These are phyloP conservation scores for Ceratothoa steindachneri DNA, from an alignment of 2,888 invertebrate genomes.

Conservation along the genomic window DNA sequence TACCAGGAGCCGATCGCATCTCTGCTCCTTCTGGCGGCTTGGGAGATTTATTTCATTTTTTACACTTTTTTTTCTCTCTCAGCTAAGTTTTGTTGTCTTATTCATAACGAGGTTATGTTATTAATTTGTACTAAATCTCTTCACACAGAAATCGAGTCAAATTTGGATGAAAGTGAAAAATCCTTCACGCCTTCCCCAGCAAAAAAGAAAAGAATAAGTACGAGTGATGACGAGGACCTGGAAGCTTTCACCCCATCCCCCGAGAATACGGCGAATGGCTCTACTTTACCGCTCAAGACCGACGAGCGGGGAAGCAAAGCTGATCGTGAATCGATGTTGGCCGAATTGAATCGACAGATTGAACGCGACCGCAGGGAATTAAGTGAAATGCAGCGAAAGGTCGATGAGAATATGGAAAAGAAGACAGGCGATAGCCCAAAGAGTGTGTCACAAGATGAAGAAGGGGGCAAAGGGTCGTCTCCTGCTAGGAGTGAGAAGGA, in stretches of 20 bases:
- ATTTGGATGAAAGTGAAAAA: too few relatives aligned
- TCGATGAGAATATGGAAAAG: conserved; percentile 30
- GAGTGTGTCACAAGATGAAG: conserved; percentile 25
- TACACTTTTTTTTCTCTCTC: too few relatives aligned
- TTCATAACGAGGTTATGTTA: too few relatives aligned
- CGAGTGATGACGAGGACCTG: not conserved
- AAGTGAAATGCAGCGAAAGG: conserved; percentile 39
- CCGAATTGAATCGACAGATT: conserved; percentile 44
- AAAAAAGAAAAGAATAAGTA: not conserved
- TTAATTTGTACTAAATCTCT: too few relatives aligned
- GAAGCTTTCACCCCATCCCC: not conserved
- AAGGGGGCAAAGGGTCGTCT: conserved; percentile 24
- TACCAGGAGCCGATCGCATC: too few relatives aligned
- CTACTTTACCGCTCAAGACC: not conserved
- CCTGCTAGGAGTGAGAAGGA: not conserved
- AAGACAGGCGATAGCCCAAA: conserved; percentile 20
- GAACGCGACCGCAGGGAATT: conserved; percentile 42
- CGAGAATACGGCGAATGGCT: not conserved
- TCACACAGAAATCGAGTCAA: too few relatives aligned
- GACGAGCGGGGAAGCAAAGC: conserved; percentile 1
- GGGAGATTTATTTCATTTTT: too few relatives aligned
- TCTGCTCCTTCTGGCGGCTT: too few relatives aligned
- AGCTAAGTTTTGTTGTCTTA: too few relatives aligned
- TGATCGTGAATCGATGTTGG: conserved; percentile 43
- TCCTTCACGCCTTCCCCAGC: not conserved